phyloP scores from a whole-genome alignment of 2,113 vertebrate species.

The Chloroceryle aenea region DNA sequence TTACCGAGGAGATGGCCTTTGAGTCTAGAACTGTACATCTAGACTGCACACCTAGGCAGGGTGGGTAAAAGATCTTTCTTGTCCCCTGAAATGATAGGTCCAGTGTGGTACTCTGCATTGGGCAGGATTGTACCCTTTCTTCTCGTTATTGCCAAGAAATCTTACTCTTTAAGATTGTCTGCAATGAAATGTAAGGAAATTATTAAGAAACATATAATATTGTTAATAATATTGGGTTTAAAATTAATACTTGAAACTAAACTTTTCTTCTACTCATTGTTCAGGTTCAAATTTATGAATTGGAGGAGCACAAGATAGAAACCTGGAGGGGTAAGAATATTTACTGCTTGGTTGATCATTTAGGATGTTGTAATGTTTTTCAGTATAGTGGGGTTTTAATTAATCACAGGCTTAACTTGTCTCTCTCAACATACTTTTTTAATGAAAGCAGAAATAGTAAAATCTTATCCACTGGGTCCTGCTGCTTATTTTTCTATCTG shows the following conservation, averaged over 20 bases:
- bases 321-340: slow-evolving; percentile 90
- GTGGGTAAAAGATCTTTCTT: background rate
- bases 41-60: background rate
- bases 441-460: background rate
- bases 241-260: background rate
- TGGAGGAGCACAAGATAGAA: slow-evolving; percentile 98
- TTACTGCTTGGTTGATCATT: background rate
- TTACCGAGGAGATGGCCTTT: background rate
- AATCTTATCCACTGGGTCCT: background rate
- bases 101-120: background rate
- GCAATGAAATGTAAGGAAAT: background rate
- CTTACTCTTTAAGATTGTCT: background rate
- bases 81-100: background rate
- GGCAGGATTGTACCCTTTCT: background rate
- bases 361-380: background rate
- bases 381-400: background rate
- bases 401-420: background rate
- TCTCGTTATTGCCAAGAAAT: background rate
- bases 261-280: background rate
- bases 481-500: background rate
- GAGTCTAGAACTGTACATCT: background rate
- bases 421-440: background rate
- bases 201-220: background rate
- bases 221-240: background rate
- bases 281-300: slow-evolving; percentile 98